Base-by-base conservation (phyloP, 2,113 vertebrate species). In the Petaurus breviceps region DNA sequence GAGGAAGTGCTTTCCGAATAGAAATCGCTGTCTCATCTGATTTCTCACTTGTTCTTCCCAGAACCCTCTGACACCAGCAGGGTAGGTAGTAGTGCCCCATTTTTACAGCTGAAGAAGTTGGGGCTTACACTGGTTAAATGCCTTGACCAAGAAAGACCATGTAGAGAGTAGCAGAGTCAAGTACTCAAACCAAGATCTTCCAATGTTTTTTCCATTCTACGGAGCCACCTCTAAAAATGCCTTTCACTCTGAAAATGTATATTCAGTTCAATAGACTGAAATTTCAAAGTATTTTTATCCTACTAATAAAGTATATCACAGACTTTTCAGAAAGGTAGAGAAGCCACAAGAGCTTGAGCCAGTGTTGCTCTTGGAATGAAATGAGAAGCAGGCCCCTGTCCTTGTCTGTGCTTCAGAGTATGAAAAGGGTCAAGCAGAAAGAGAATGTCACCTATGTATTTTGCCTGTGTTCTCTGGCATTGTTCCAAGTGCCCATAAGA, bases 231-330 rank as follows among this genome's bases (percentile, higher is more conserved):
- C 68, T 84, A 22, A 84, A 43, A 84, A 84, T 23, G 7, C 19
- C 7, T 43, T 84, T 84, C n/a, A 8, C 68, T 53, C 43, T 96
- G 90, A 92, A 94, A 91, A 93, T 95, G 77, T 95, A 68, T 77
- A 89, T 95, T 95, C 22, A 19, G 28, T 68, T 92, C 53, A 55
- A 91, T 90, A 95, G 92, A 91, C 94, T 3, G 52, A 95, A 95
- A 95, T 97, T 91, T 26, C 57, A 51, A 49, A 92, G 24, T 92
- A 93, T 90, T 90, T 53, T 96, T 50, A 94, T 94, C 92, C 51
- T 51, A 47, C 2, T 94, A 89, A 95, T 93, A 25, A 92, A 90
- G 31, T 51, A 95, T 7, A 37, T 37, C 50, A n/a, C n/a, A 22
- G 6, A 84, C 22, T 84, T 22, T 84, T 84, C n/a, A 43, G n/a